Percentiles rank a stretch among this genome's conserved stretches.
phyloP scores from a whole-genome alignment of 1,140 invertebrate species.

The Portunus trituberculatus region DNA sequence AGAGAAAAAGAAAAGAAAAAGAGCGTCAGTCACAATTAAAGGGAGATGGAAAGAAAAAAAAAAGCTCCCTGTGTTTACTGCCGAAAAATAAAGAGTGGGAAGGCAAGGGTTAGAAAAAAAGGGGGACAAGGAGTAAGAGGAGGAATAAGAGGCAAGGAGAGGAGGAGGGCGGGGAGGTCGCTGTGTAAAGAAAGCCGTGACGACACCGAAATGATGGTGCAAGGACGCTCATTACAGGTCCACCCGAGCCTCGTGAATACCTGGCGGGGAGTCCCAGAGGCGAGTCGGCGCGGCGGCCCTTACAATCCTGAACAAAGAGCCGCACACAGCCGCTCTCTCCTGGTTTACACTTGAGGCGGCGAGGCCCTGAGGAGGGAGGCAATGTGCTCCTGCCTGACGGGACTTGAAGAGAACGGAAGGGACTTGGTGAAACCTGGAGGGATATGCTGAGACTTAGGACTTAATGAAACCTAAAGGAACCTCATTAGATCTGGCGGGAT shows the following conservation, averaged over 20 bases:
- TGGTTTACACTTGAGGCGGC: conserved; percentile 18
- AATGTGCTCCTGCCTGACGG: conserved; percentile 7
- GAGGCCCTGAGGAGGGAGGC: not conserved
- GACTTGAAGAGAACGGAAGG: not conserved
- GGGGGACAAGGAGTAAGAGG: not conserved
- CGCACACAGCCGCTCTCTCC: not conserved
- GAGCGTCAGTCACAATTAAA: not conserved
- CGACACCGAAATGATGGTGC: conserved; percentile 9
- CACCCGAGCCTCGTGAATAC: not conserved
- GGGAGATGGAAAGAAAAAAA: not conserved
- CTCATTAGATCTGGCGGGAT: not conserved
- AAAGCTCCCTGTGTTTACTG: too few species aligned
- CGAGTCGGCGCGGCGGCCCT: not conserved
- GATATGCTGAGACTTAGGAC: not conserved
- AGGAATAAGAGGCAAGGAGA: not conserved
- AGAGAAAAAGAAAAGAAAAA: not conserved
- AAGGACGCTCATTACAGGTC: conserved; percentile 18
- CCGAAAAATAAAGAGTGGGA: not conserved
- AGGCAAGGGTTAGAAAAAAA: not conserved
- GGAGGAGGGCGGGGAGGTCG: not conserved
- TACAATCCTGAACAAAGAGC: not conserved
- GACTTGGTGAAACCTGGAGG: not conserved
- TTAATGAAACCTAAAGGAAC: conserved; percentile 8
- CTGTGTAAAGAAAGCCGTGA: conserved; percentile 1
- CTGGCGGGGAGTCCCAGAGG: not conserved